Conservation (phyloP, 2,113 vertebrate species). For the Mohoua ochrocephala region DNA sequence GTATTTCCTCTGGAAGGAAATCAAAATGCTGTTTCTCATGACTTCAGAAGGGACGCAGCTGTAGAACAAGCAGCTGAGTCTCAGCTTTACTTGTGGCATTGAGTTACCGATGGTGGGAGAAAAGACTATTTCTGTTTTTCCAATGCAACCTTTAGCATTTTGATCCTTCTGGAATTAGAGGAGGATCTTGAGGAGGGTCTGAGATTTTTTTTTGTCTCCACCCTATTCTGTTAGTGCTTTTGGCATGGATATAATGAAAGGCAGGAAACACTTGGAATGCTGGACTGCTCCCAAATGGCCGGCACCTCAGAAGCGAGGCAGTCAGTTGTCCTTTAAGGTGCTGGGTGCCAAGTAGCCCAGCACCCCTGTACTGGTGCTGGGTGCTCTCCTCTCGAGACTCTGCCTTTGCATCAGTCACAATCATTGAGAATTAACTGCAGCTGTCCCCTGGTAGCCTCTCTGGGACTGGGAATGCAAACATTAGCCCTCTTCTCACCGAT, state of each 20-base stretch:
- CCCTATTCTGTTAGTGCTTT: slow-evolving; percentile 28
- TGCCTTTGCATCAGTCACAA: not conserved
- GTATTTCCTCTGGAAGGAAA: slow-evolving; percentile 63
- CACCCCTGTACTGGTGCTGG: not conserved
- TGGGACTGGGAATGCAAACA: not conserved
- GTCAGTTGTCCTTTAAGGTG: not conserved
- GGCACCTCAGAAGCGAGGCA: not conserved
- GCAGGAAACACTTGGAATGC: slow-evolving; percentile 33
- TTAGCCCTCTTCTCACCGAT: not conserved
- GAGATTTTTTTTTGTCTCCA: slow-evolving; percentile 25
- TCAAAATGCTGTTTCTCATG: slow-evolving; percentile 57
- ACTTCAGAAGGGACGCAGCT: slow-evolving; percentile 42
- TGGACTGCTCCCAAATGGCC: slow-evolving; percentile 26
- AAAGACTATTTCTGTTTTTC: slow-evolving; percentile 52
- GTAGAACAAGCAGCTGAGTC: slow-evolving; percentile 42
- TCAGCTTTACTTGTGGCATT: slow-evolving; percentile 9
- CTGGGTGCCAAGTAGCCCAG: not conserved
- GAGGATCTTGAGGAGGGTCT: slow-evolving; percentile 37
- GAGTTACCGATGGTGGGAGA: slow-evolving; percentile 45
- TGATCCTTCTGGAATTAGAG: slow-evolving; percentile 54
- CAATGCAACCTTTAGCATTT: slow-evolving; percentile 60
- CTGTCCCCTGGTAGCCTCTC: not conserved
- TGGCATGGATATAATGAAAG: slow-evolving; percentile 25
- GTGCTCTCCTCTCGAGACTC: not conserved
- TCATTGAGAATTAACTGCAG: not conserved